phyloP scores from a whole-genome alignment of 2,113 vertebrate species.

The Balaenoptera acutorostrata region DNA sequence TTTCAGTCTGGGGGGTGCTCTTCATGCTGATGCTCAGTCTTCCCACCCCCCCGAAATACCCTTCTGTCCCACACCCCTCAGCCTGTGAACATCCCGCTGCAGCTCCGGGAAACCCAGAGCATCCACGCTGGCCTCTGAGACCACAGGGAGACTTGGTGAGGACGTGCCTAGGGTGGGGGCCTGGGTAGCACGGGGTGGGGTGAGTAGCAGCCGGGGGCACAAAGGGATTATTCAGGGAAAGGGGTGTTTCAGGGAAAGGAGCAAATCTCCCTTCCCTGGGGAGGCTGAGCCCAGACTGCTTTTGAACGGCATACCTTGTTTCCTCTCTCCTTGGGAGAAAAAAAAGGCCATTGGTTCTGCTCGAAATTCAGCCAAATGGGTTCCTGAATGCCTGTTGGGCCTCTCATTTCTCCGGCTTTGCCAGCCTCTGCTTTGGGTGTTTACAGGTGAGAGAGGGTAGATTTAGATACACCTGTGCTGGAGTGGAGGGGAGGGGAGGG shows the following conservation, averaged over 20 bases:
- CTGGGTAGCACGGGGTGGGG: rapidly evolving
- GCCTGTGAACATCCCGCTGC: background rate
- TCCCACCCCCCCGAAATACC: background rate
- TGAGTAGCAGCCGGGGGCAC: background rate
- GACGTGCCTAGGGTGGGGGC: rapidly evolving
- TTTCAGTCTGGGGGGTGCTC: background rate
- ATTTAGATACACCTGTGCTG: rapidly evolving
- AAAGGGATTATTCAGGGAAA: background rate
- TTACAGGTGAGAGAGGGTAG: background rate
- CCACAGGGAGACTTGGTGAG: background rate
- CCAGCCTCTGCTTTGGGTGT: background rate
- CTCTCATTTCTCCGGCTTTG: background rate
- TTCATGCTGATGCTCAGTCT: rapidly evolving
- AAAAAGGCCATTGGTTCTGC: background rate
- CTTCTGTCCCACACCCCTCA: too few species aligned
- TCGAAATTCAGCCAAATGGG: background rate
- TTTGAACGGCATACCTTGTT: background rate
- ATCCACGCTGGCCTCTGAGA: background rate
- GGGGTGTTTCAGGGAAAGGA: background rate
- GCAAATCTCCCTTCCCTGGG: background rate
- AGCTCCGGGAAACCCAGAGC: background rate
- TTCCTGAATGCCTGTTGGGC: background rate
- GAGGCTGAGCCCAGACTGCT: background rate
- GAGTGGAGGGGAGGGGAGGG: too few species aligned
- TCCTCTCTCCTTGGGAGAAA: background rate